Percentiles rank a stretch among this genome's conserved stretches.
Evolutionary conservation across 2,888 invertebrate species (phyloP).

Genomic region (Acanthoscelides obtectus): DNA sequence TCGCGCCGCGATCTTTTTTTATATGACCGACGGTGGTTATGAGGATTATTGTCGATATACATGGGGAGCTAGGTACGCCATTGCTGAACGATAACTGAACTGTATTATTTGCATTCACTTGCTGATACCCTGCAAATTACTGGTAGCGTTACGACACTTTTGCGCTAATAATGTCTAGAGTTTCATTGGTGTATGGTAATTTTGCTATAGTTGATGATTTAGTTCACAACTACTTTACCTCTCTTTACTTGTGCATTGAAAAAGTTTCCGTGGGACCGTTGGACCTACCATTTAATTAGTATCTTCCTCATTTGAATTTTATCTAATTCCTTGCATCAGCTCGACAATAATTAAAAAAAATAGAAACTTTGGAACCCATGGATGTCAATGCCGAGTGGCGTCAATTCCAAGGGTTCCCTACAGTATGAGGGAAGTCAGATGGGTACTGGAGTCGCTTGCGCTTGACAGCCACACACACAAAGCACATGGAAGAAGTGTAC

Average conservation of each 20-base stretch:
- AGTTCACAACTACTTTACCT: neutral
- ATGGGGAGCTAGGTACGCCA: neutral
- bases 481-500: no score
- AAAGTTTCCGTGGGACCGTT: no score
- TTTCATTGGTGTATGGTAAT: neutral
- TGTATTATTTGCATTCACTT: neutral
- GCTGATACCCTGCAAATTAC: neutral
- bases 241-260: no score
- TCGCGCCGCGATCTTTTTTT: neutral
- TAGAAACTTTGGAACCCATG: no score
- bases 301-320: neutral
- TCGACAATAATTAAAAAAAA: no score
- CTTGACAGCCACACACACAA: no score
- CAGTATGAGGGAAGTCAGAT: no score
- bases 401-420: no score
- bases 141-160: neutral
- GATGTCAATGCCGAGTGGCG: no score
- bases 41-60: neutral
- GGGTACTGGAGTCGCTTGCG: no score
- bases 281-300: no score
- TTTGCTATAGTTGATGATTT: neutral
- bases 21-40: neutral
- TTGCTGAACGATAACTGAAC: neutral
- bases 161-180: neutral
- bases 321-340: no score